Evolutionary conservation across 2,888 invertebrate species (phyloP), one percentile per base, ranked within the genome.

Genomic region (Phengaris alcon): DNA sequence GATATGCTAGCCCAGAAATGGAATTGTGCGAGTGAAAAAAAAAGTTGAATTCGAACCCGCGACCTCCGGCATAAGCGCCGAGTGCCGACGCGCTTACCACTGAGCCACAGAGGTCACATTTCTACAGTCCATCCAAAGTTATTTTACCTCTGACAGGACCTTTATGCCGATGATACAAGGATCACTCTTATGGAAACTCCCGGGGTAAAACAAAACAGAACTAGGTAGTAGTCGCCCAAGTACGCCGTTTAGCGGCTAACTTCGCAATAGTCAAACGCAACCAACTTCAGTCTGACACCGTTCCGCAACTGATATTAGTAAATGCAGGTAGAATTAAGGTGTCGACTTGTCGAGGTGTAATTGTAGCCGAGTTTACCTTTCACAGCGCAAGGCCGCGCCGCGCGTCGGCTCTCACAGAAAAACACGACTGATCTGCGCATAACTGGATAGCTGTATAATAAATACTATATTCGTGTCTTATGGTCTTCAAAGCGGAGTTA

Each of bases 321-420:
- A 59, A 48, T 69, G 69, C n/a, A 48, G 46, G 69, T 69, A 69
- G 69, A 48, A 48, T 69, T 69, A 69, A 72, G 72, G 72, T 54
- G 72, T 72, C 68, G 68, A 35, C 68, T 13, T 15, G 22, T 22
- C 69, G 69, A 70, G 48, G 70, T 72, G 72, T 52, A 72, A 72
- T 54, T 54, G 72, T 72, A 72, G 35, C 72, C 22, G 51, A 52
- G 54, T 72, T 64, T 35, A 72, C 72, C 72, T 72, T 72, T 72
- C 72, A 72, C 72, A 72, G 51, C 72, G 35, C 72, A 72, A 72
- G 72, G 72, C 72, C 72, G 54, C 54, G 52, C 52, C 35, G 35
- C 35, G 54, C 8, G 22, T 22, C 22, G 22, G 22, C 72, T 70
- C 70, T 52, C 52, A 52, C 52, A 72, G 52, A 54, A 12, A 51